Evolutionary conservation across 1,140 invertebrate genomes (phyloP), one percentile per base, ranked within the genome.

Genomic region (Polypedilum pembai): DNA sequence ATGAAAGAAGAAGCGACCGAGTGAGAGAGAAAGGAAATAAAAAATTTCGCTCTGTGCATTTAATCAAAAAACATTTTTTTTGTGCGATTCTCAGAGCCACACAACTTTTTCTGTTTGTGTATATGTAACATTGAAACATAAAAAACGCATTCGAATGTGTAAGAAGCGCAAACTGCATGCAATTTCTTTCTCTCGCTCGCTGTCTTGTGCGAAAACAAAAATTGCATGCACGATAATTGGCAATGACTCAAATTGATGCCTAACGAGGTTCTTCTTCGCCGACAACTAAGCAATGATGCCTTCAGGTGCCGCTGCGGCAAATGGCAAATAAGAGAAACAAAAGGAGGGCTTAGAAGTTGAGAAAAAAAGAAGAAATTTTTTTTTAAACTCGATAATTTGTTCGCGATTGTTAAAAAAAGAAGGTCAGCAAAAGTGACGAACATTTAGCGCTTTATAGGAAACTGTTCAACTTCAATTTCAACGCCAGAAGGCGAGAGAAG

Each of bases 241-340:
- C 45, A 56, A 56, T 56, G 45, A 56, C 45, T 56, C 45, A 56
- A 56, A 56, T 56, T 56, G 45, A 56, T 56, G 45, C 45, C 45
- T 56, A 56, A 56, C 45, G 45, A 56, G 45, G 45, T 56, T 56
- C 45, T 56, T 56, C 45, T 56, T 56, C n/a, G 45, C 45, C 45
- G 45, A n/a, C 45, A 56, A n/a, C n/a, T 56, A 33, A 33, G 24
- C n/a, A 56, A 3, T 33, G 12, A n/a, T 56, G 45, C 45, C 45
- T 56, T 56, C 45, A 56, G 45, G 45, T 56, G 45, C 45, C 45
- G 45, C 45, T 12, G 45, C n/a, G 45, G 45, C 45, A 56, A 33
- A 33, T 33, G 24, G 24, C 4, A n/a, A 56, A 15, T 56, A n/a
- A 56, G 45, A 56, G 15, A 56, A 56, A n/a, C n/a, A n/a, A n/a